A percentile compares a stretch with the other conserved stretches of the same genome.
phyloP scores from a whole-genome alignment of 2,113 vertebrate species.

The Salvator merianae region DNA sequence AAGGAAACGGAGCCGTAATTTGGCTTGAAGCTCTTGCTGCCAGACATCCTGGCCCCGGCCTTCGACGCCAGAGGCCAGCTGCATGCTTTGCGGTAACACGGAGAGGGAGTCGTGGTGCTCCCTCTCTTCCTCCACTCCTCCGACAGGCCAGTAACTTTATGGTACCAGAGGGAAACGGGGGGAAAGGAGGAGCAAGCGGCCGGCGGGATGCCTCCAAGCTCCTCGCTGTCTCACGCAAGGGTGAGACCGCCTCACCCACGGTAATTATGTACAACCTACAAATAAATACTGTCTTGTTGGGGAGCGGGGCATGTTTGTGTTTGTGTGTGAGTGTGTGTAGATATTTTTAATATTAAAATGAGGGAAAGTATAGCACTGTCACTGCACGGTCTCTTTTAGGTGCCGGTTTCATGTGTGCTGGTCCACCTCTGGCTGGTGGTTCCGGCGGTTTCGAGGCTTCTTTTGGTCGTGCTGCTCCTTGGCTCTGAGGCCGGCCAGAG shows the following conservation, averaged over 20 bases:
- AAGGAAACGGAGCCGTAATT: neutral
- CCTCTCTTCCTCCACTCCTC: neutral
- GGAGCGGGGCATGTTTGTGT: conserved; percentile 36
- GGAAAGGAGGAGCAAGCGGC: rapidly evolving
- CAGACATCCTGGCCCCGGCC: neutral
- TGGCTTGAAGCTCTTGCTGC: neutral
- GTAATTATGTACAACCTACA: conserved; percentile 89
- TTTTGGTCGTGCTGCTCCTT: conserved; percentile 94
- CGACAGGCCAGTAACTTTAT: neutral
- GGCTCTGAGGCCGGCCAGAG: conserved; percentile 78
- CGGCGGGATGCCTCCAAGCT: rapidly evolving
- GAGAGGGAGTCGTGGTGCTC: neutral
- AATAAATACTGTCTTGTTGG: conserved; percentile 85
- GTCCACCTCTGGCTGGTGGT: conserved; percentile 84
- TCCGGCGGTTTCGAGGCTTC: conserved; percentile 94
- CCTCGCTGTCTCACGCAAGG: neutral
- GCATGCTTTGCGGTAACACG: neutral
- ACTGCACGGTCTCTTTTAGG: conserved; percentile 59
- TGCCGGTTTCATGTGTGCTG: conserved; percentile 86
- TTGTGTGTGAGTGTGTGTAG: conserved; percentile 69
- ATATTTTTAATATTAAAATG: conserved; percentile 84
- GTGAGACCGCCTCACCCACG: conserved; percentile 25
- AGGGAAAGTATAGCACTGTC: conserved; percentile 72
- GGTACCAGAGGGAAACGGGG: neutral
- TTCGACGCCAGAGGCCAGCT: neutral